Evolutionary conservation across 2,888 invertebrate genomes (phyloP).

Genomic region (Hirtodrosophila confusa): DNA sequence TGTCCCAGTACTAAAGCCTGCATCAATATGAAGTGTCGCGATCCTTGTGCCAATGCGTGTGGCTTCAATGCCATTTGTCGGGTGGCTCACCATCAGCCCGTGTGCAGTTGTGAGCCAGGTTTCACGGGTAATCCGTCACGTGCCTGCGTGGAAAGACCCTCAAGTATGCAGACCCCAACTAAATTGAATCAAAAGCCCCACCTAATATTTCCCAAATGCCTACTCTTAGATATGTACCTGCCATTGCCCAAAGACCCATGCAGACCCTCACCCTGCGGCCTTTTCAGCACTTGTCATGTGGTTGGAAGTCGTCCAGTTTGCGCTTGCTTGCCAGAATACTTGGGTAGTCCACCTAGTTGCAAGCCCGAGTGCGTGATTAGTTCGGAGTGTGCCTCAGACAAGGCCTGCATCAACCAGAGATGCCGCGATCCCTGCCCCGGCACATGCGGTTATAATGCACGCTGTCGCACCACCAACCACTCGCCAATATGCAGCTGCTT

Average conservation of each 20-base stretch:
- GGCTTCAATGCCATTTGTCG: conserved; percentile 93
- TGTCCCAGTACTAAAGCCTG: conserved; percentile 91
- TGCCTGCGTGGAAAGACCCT: conserved; percentile 87
- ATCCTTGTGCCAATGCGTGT: conserved; percentile 93
- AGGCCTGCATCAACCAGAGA: conserved; percentile 90
- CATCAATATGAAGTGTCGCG: conserved; percentile 92
- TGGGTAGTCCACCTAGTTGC: conserved; percentile 90
- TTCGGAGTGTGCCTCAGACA: conserved; percentile 89
- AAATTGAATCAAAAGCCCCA: not conserved
- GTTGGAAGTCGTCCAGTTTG: conserved; percentile 89
- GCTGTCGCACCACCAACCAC: conserved; percentile 90
- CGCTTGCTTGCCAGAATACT: conserved; percentile 88
- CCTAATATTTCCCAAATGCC: not conserved
- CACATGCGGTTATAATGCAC: conserved; percentile 90
- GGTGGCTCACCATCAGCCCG: conserved; percentile 92
- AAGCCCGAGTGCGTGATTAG: conserved; percentile 91
- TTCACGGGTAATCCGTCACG: conserved; percentile 91
- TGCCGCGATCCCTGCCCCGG: conserved; percentile 90
- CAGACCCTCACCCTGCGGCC: conserved; percentile 85
- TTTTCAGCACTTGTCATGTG: conserved; percentile 85
- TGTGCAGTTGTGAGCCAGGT: conserved; percentile 89
- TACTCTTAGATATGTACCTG: conserved; percentile 75
- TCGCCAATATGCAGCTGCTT: conserved; percentile 91
- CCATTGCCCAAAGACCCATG: conserved; percentile 84
- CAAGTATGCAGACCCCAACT: conserved; percentile 72